These are phyloP conservation scores for Ophiothrix spiculata DNA, from an alignment of 35 echinoderm and acorn worm genomes.

Conservation along the genomic window DNA sequence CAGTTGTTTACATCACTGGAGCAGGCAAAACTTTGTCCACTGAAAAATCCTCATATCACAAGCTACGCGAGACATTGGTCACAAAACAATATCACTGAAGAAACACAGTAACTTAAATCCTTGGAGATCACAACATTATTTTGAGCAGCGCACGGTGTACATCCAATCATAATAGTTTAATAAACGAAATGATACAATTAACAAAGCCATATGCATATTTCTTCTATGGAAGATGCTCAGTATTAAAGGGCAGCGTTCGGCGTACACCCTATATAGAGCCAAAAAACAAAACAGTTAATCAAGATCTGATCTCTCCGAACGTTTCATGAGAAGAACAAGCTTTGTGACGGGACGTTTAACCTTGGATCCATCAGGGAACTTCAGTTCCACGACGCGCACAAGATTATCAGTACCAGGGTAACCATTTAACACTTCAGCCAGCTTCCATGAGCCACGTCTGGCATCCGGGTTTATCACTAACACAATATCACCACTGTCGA, in stretches of 20 bases:
- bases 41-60: too few relatives aligned
- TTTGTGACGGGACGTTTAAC: slow-evolving; percentile 57
- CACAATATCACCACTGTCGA: slow-evolving; percentile 47
- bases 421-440: slow-evolving; percentile 48
- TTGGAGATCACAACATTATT: not conserved
- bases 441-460: slow-evolving; percentile 51
- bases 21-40: too few relatives aligned
- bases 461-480: slow-evolving; percentile 33
- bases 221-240: not conserved
- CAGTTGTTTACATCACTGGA: too few relatives aligned
- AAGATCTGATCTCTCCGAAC: slow-evolving; percentile 35
- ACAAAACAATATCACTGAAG: too few relatives aligned
- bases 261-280: not conserved
- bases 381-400: slow-evolving; percentile 64
- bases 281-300: not conserved
- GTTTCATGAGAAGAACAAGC: slow-evolving; percentile 49
- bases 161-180: not conserved
- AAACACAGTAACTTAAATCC: too few relatives aligned
- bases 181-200: not conserved
- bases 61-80: too few relatives aligned
- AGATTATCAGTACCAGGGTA: slow-evolving; percentile 68
- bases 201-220: not conserved
- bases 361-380: slow-evolving; percentile 29
- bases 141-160: not conserved
- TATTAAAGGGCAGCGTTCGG: not conserved